Base-by-base conservation (phyloP, 2,888 invertebrate genomes). In the Euclidia mi region DNA sequence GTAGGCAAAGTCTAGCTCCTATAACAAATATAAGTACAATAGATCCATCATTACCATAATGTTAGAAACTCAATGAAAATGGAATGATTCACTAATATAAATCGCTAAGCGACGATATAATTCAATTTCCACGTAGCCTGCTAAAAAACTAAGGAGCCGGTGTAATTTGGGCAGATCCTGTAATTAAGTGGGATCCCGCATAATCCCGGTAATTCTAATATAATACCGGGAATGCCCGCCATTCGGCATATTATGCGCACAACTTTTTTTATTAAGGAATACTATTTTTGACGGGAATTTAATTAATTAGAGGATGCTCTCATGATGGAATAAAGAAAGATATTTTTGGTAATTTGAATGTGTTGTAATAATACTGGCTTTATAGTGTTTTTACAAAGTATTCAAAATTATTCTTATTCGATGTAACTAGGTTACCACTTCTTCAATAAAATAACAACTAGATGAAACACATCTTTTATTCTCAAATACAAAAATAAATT, bases 171-270 rank as follows among this genome's bases (percentile, higher is more conserved):
- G 65, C 55, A 65, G 74, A 78, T 79, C 81, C 72, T 69, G 79
- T 88, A 89, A 90, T 88, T 88, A 88, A 83, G 83, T 79, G 63
- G 74, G 74, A 84, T 85, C 87, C 83, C 80, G 77, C 79, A 82
- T 88, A 84, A 90, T 89, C 88, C 84, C 74, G 79, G 78, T 87
- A 84, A 89, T 89, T 87, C 82, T 87, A 81, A 88, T 84, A 84
- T 83, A 82, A 80, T 81, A 77, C 81, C 78, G 81, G 80, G 81
- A 78, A 77, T 78, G 68, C 77, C 71, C 68, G 59, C 63, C 69
- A 65, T 63, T 75, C 72, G 65, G 62, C 53, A 66, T 71, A 64
- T 65, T 64, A 68, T 67, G 57, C 70, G 59, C 68, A 65, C 65
- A 78, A 79, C 72, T 79, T 86, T 85, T n/a, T 87, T 86, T 84